Evolutionary conservation across 1,140 invertebrate species (phyloP), one percentile per base, ranked within the genome.

Genomic region (Fopius arisanus): DNA sequence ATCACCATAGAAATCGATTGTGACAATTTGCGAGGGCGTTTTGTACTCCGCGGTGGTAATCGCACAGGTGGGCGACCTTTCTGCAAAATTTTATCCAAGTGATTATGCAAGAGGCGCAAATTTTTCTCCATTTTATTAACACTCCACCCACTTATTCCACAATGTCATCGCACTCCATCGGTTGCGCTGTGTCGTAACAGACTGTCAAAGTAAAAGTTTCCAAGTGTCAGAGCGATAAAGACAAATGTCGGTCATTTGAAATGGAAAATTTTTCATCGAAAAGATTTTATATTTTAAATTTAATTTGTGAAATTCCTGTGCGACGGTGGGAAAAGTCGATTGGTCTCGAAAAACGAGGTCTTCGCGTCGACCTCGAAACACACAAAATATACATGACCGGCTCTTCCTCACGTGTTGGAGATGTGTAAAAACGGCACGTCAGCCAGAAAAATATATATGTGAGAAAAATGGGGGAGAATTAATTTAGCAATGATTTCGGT

Each of bases 331-430:
- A 59, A 59, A 12, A 59, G 54, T 59, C 54, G 54, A 59, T 59
- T 59, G 54, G 54, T 59, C 43, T 59, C 33, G 66, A 68, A 67
- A 73, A 73, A 73, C 51, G 48, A 51, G 72, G 72, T 73, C 48
- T 70, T 59, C 40, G 14, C 26, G 41, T 41, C 72, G 72, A 73
- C 72, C 72, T 73, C 72, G 65, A 73, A 73, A 73, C 72, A 73
- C 72, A 73, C 72, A 73, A 73, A 73, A 73, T 73, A 62, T 33
- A 19, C 10, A 65, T 37, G 19, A 68, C 43, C 14, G 23, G 33
- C 28, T 54, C 68, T 33, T 51, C 12, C 51, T 51, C 68, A 70
- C 68, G 29, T 51, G 48, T 14, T 26, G 21, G 3, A 23, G 21
- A 59, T 59, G 54, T 2, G 14, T 59, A 28, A 59, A 59, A 59